Base-by-base conservation (phyloP, 2,113 vertebrate genomes). In the Psettodes erumei region DNA sequence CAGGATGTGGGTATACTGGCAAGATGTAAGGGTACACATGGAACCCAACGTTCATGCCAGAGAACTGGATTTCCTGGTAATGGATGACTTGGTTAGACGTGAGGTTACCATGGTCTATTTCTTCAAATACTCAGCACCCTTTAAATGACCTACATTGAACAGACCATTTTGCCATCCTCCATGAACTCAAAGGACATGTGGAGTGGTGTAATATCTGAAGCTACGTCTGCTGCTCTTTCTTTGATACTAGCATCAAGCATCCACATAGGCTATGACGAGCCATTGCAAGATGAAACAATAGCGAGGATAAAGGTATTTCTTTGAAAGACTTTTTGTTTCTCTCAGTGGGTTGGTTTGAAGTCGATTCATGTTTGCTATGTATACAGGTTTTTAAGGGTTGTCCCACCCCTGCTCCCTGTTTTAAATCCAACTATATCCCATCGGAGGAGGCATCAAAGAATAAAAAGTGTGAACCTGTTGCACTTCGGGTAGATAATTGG, bases 401-500 rank as follows among this genome's bases (percentile, higher is more conserved):
- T 85, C 79, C 87, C 90, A 84, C 83, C 88, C 87, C 51, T 79
- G 75, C 56, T 89, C 83, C 65, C 85, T 62, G 71, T 86, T 89
- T 91, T 90, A 82, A 90, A 91, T 91, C 89, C 88, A 86, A 65
- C 88, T 89, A 71, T 86, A 91, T 90, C 90, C 89, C 88, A 89
- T 84, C 80, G 82, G 77, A 77, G 71, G 48, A 90, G 83, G 82
- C 83, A 89, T 91, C 88, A 88, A 90, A 93, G 90, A 86, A 84
- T 85, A 86, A 77, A 86, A 77, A 86, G 82, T 89, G 90, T 88
- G 83, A 91, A 91, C 92, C 85, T 91, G 84, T 87, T 88, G 89
- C 88, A 85, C 90, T 81, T 83, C 28, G 90, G 74, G 56, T 86
- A 77, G 86, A 85, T 91, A 91, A 92, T 89, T 86, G 68, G 79